phyloP scores from a whole-genome alignment of 2,888 invertebrate genomes.

The Agriopis leucophaearia region DNA sequence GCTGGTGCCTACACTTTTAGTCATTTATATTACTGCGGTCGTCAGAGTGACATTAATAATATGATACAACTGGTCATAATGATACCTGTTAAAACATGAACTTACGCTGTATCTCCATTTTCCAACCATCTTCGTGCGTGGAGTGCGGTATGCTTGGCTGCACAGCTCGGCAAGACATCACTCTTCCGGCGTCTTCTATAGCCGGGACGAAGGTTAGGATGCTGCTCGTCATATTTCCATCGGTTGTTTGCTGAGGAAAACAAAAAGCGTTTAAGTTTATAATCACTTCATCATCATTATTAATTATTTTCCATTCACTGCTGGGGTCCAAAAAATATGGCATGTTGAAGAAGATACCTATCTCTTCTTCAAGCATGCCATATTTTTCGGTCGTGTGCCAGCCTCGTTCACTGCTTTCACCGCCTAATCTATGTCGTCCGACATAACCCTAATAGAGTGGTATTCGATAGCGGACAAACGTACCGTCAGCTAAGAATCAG shows the following conservation, averaged over 20 bases:
- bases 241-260: conserved; percentile 75
- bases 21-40: background rate
- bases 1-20: background rate
- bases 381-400: too few relatives aligned
- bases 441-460: too few relatives aligned
- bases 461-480: too few relatives aligned
- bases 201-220: conserved; percentile 88
- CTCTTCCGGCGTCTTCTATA: conserved; percentile 87
- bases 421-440: too few relatives aligned
- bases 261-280: background rate
- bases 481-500: too few relatives aligned
- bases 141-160: conserved; percentile 81
- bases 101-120: conserved; percentile 90
- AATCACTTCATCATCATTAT: too few relatives aligned
- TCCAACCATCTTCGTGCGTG: conserved; percentile 88
- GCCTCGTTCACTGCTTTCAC: too few relatives aligned
- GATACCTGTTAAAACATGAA: background rate
- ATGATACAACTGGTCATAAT: background rate
- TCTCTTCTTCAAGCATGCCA: too few relatives aligned
- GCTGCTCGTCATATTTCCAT: conserved; percentile 90
- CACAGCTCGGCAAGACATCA: conserved; percentile 78
- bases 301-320: background rate
- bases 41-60: background rate
- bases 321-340: too few relatives aligned
- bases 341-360: too few relatives aligned